A percentile compares a stretch with the other conserved stretches of the same genome.
Conservation (phyloP, 2,888 invertebrate genomes). For the Ophioninae sp. region DNA sequence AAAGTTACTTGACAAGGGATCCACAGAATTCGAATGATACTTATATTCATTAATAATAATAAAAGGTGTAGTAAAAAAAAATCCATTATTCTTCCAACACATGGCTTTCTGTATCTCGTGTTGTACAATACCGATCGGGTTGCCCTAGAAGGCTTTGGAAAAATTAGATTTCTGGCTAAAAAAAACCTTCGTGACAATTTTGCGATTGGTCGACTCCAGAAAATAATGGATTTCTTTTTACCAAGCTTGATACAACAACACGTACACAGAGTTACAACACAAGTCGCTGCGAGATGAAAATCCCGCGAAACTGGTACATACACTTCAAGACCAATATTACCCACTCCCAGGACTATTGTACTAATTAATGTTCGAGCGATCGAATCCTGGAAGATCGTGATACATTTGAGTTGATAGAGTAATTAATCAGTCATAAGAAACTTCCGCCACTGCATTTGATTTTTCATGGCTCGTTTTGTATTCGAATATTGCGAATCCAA, state of each 20-base stretch:
- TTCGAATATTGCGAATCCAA: background rate
- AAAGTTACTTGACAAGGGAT: slow-evolving; percentile 35
- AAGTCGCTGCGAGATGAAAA: background rate
- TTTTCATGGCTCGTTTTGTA: background rate
- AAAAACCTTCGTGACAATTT: no score
- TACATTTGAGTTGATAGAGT: background rate
- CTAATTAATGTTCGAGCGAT: slow-evolving; percentile 8
- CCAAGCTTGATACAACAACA: background rate
- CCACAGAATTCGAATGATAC: slow-evolving; percentile 16
- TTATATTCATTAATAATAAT: background rate
- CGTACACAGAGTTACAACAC: slow-evolving; percentile 24
- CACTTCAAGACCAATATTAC: background rate
- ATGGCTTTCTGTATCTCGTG: no score
- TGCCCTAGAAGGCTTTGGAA: no score
- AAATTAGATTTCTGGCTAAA: no score
- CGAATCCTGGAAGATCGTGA: background rate
- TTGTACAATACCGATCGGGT: no score
- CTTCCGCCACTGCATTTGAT: background rate
- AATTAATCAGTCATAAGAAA: background rate
- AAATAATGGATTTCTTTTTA: no score
- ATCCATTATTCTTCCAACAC: no score
- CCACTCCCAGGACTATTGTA: slow-evolving; percentile 21
- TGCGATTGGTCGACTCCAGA: no score
- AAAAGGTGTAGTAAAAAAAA: no score
- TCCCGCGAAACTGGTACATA: background rate